phyloP scores from a whole-genome alignment of 2,888 invertebrate genomes.

The Helleia helle region DNA sequence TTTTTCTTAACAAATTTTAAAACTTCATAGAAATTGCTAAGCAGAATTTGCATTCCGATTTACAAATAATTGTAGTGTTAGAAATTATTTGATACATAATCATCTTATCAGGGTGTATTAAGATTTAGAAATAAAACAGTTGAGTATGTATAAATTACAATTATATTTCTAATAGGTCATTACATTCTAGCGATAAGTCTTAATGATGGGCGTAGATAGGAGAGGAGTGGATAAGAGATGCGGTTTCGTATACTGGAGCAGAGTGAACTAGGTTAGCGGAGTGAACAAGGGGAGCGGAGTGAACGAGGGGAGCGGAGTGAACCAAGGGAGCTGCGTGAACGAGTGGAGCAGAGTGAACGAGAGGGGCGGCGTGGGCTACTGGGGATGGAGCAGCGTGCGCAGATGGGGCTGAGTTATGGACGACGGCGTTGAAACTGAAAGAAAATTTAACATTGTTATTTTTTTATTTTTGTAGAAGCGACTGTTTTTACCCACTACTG shows the following conservation, averaged over 20 bases:
- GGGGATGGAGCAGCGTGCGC: slow-evolving; percentile 39
- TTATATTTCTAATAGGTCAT: slow-evolving; percentile 26
- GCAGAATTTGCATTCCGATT: no score
- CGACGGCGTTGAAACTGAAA: slow-evolving; percentile 60
- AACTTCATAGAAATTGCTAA: no score
- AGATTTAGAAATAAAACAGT: no score
- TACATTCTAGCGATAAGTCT: slow-evolving; percentile 19
- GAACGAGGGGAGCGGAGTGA: slow-evolving; percentile 22
- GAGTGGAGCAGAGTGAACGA: slow-evolving; percentile 22
- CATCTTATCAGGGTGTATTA: no score
- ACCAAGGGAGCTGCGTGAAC: slow-evolving; percentile 21
- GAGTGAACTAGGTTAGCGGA: slow-evolving; percentile 28
- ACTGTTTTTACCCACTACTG: no score
- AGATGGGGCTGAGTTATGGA: slow-evolving; percentile 54
- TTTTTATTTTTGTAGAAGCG: no score
- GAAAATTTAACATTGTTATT: no score
- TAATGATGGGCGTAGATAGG: slow-evolving; percentile 12
- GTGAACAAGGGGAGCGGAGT: slow-evolving; percentile 28
- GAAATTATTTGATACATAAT: no score
- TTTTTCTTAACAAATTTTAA: no score
- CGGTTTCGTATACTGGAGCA: no score
- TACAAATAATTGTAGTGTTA: no score
- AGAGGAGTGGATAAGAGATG: slow-evolving; percentile 24
- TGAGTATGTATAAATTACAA: neutral
- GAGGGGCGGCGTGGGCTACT: slow-evolving; percentile 27